phyloP scores from a whole-genome alignment of 1,140 invertebrate genomes.

The Lucilia sericata region DNA sequence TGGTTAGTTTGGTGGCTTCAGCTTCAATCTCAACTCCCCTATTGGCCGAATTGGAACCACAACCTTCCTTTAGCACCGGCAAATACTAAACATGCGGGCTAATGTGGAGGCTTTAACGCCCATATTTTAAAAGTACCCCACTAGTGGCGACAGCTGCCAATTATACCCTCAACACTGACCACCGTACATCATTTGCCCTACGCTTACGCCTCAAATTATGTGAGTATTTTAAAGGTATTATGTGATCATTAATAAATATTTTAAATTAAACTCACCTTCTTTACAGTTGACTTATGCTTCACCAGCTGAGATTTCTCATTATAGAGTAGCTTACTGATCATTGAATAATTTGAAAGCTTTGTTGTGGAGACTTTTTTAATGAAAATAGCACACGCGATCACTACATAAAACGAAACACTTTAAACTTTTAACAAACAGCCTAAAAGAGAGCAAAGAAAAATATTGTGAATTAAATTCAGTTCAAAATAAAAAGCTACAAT shows the following conservation, averaged over 20 bases:
- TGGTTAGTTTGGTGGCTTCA: not conserved
- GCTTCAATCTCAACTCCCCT: slow-evolving; percentile 30
- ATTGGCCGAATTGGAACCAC: slow-evolving; percentile 35
- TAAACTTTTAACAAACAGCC: not conserved
- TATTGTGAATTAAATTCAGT: not conserved
- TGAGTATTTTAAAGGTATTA: slow-evolving; percentile 25
- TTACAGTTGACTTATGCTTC: slow-evolving; percentile 37
- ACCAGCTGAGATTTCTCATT: slow-evolving; percentile 38
- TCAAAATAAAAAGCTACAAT: too few relatives aligned
- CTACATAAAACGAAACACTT: not conserved
- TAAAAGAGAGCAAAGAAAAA: slow-evolving; percentile 6
- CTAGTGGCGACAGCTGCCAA: slow-evolving; percentile 1
- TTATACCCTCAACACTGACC: slow-evolving; percentile 16
- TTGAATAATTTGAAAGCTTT: slow-evolving; percentile 25
- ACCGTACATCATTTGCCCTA: slow-evolving; percentile 37
- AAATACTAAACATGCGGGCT: slow-evolving; percentile 42
- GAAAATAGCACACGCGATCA: not conserved
- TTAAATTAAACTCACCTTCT: not conserved
- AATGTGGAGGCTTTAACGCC: slow-evolving; percentile 41
- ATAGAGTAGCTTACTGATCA: slow-evolving; percentile 37
- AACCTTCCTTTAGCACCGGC: slow-evolving; percentile 38
- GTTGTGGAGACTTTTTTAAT: not conserved
- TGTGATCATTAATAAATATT: not conserved
- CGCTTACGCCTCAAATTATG: slow-evolving; percentile 45
- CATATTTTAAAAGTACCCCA: not conserved